Percentiles rank a stretch among this genome's conserved stretches.
Conservation (phyloP, 2,797 vertebrate species). For the Neosalanx taihuensis region DNA sequence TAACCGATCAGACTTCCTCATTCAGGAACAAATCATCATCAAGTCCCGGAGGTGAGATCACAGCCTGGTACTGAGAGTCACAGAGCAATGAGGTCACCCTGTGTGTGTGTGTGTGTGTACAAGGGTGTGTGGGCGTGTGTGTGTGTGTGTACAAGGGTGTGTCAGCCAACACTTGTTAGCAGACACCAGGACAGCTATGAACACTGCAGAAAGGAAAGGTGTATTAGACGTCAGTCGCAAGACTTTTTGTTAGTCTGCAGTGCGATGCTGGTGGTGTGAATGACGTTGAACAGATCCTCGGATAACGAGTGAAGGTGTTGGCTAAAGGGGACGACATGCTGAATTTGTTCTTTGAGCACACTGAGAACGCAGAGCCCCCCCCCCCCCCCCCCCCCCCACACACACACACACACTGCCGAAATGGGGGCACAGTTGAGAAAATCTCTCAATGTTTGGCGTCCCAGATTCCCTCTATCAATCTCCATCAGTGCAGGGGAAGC, state of each 20-base stretch:
- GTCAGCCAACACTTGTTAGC: neutral
- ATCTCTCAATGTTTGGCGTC: slow-evolving; percentile 1
- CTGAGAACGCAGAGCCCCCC: neutral
- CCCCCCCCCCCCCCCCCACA: slow-evolving; percentile 4
- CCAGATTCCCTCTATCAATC: slow-evolving; percentile 7
- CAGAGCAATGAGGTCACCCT: neutral
- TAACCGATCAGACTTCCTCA: neutral
- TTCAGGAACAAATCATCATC: neutral
- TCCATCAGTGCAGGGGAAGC: slow-evolving; percentile 8
- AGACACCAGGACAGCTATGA: neutral
- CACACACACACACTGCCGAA: slow-evolving; percentile 7
- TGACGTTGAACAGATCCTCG: no score
- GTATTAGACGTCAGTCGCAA: slow-evolving; percentile 33
- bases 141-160: neutral
- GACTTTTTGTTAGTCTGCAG: slow-evolving; percentile 31
- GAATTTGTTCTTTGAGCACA: slow-evolving; percentile 20
- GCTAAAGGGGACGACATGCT: slow-evolving; percentile 10
- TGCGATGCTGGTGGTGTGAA: neutral
- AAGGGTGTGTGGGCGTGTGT: neutral
- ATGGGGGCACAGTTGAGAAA: neutral
- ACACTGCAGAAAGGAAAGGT: slow-evolving; percentile 23
- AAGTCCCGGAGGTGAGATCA: neutral
- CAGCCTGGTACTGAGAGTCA: neutral
- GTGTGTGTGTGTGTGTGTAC: neutral
- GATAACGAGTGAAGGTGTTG: no score